Conservation (phyloP, 1,140 invertebrate species). For the Drosophila kohkoa region DNA sequence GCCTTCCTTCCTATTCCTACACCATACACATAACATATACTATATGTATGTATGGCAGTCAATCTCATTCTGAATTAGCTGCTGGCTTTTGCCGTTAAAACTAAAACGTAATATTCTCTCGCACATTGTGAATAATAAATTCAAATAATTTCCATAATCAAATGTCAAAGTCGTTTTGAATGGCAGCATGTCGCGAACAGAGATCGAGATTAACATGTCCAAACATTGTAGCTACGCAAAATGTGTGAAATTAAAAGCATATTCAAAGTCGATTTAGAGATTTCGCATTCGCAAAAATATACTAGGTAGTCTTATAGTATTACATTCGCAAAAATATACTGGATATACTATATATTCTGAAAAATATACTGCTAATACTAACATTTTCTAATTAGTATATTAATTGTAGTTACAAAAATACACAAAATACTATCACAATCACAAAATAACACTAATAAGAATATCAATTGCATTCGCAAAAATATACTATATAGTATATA, state of each 20-base stretch:
- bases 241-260: background rate
- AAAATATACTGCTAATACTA: no score
- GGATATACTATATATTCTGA: no score
- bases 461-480: no score
- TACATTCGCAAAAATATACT: no score
- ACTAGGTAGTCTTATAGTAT: no score
- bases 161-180: constrained; percentile 4
- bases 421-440: no score
- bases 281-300: no score
- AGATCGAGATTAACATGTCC: constrained; percentile 11
- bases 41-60: background rate
- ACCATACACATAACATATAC: background rate
- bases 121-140: constrained; percentile 8
- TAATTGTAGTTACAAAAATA: no score
- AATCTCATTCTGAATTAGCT: constrained; percentile 23
- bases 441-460: no score
- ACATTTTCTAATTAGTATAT: no score
- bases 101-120: background rate
- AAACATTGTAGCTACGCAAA: background rate
- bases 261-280: background rate
- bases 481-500: no score
- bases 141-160: constrained; percentile 9
- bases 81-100: background rate
- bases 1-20: no score
- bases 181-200: background rate